A percentile compares a stretch with the other conserved stretches of the same genome.
Evolutionary conservation across 2,113 vertebrate species (phyloP).

Genomic region (Motacilla tschutschensis): DNA sequence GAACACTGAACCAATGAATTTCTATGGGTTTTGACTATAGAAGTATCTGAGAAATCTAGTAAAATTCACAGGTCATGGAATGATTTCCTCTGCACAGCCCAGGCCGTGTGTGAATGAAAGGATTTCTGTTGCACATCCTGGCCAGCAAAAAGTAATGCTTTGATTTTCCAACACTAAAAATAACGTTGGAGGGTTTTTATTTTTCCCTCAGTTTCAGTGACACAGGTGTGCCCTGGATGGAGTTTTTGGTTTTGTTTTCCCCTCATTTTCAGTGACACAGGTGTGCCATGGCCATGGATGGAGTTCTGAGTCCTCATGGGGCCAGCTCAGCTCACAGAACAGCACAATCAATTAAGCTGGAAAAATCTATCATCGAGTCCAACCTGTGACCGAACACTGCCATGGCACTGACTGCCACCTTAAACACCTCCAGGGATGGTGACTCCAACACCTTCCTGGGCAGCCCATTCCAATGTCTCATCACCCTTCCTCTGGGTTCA

Average conservation of each 20-base stretch:
- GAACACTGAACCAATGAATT: background rate
- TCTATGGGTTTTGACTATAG: background rate
- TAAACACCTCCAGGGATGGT: background rate
- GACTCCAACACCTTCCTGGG: background rate
- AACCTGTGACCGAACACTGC: fast-evolving
- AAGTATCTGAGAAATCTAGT: background rate
- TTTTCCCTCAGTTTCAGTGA: background rate
- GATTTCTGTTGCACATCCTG: background rate
- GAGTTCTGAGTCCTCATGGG: no score
- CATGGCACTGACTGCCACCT: background rate
- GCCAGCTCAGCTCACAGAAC: no score
- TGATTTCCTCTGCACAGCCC: background rate
- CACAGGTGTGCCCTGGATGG: background rate
- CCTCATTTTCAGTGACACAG: background rate
- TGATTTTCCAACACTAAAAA: background rate
- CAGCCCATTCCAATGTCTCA: background rate
- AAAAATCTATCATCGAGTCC: fast-evolving
- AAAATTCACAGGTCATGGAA: no score
- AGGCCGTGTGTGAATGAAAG: no score
- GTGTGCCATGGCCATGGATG: fast-evolving
- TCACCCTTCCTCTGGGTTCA: no score
- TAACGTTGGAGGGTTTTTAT: background rate
- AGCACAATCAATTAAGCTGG: background rate
- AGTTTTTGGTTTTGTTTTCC: background rate
- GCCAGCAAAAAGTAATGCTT: background rate